Percentiles rank a stretch among this genome's conserved stretches.
Conservation (phyloP, 2,797 vertebrate species). For the Manis javanica region DNA sequence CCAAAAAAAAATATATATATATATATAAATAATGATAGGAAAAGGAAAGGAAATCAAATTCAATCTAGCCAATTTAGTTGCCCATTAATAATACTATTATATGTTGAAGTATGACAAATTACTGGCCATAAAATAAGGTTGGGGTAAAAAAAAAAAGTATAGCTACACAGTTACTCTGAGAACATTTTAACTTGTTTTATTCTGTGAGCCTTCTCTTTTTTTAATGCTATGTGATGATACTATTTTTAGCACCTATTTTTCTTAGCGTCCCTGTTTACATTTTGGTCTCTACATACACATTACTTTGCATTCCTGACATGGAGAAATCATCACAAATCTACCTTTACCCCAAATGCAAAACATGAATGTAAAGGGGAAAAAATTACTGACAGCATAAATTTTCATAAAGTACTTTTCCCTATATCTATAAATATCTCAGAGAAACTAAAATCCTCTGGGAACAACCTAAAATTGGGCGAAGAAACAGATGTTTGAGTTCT, state of each 20-base stretch:
- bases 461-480: slow-evolving; percentile 67
- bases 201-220: slow-evolving; percentile 34
- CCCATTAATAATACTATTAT: background rate
- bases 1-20: background rate
- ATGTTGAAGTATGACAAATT: slow-evolving; percentile 31
- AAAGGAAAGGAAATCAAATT: slow-evolving; percentile 6
- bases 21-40: background rate
- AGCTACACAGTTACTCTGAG: slow-evolving; percentile 11
- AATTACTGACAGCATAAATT: slow-evolving; percentile 43
- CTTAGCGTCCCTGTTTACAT: slow-evolving; percentile 47
- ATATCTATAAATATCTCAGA: slow-evolving; percentile 69
- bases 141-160: background rate
- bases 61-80: background rate
- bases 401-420: slow-evolving; percentile 55
- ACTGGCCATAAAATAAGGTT: background rate
- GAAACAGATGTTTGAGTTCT: slow-evolving; percentile 76
- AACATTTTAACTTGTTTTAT: slow-evolving; percentile 28
- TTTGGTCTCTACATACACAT: background rate
- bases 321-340: slow-evolving; percentile 28
- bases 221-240: background rate
- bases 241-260: slow-evolving; percentile 56
- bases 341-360: slow-evolving; percentile 24
- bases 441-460: slow-evolving; percentile 71
- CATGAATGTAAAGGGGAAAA: slow-evolving; percentile 49
- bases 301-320: background rate